phyloP scores from a whole-genome alignment of 92 coral and sea anemone genomes.

The Porites divaricata region DNA sequence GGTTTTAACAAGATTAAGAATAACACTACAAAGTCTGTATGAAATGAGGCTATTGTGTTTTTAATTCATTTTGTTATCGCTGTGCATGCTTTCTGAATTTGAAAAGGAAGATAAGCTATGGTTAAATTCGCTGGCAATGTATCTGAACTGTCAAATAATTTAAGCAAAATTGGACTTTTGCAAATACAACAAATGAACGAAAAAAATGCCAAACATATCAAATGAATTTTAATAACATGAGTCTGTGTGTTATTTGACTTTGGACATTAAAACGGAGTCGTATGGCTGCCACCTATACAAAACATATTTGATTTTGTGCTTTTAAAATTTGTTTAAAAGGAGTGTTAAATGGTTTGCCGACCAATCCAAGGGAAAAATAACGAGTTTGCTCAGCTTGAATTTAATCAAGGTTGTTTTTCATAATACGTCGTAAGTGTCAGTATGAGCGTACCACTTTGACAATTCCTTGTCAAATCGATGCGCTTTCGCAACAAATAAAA shows the following conservation, averaged over 20 bases:
- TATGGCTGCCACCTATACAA: not conserved
- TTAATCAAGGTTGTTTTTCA: conserved; percentile 13
- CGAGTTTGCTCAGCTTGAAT: conserved; percentile 12
- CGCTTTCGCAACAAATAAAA: not conserved
- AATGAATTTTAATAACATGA: not conserved
- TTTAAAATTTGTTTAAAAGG: not conserved
- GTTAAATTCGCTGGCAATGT: not conserved
- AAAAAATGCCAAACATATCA: not conserved
- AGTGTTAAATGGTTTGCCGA: not conserved
- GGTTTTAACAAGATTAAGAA: not conserved
- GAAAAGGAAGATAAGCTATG: not conserved
- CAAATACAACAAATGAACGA: conserved; percentile 6
- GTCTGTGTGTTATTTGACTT: not conserved
- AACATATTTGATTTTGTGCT: not conserved
- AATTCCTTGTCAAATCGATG: conserved; percentile 8
- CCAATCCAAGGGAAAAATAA: not conserved
- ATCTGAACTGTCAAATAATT: conserved; percentile 7
- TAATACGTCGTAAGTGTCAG: not conserved
- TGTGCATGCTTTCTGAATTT: not conserved
- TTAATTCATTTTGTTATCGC: not conserved
- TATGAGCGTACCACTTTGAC: not conserved
- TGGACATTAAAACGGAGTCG: not conserved
- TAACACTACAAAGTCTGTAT: not conserved
- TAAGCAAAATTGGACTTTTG: not conserved
- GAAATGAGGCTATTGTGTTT: conserved; percentile 5